Evolutionary conservation across 53 echinoderm and acorn worm species (phyloP), one percentile per base, ranked within the genome.

Genomic region (Actinopyga echinites): DNA sequence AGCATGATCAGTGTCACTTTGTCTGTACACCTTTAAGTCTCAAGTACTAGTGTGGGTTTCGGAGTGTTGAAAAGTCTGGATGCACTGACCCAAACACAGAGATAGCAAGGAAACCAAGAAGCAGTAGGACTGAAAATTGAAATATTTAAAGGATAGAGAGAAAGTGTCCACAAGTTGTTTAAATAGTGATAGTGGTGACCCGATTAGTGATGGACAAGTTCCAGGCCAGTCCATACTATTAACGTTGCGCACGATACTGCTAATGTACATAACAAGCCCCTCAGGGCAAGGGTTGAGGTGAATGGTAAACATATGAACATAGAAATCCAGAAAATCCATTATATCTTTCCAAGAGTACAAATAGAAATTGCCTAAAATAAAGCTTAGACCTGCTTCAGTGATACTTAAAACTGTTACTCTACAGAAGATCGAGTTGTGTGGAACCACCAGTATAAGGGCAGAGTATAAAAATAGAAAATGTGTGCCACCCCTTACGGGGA

Each of bases 371-470:
- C 24, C 42, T 36, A 11, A 26, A n/a, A n/a, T 22, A 6, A 40
- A n/a, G 6, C n/a, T 73, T 19, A 73, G 49, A 73, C 6, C 42
- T 20, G 45, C 20, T 36, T 7, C 42, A 40, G 74, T 73, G 34
- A 10, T 71, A 1, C 66, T 90, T 7, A 86, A 82, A 7, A 83
- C 86, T 15, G 83, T 75, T 57, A 91, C 71, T 22, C 79, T 80
- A 30, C 57, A 83, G 26, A 34, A 32, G 21, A 42, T 91, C 11
- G 36, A 65, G 29, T 28, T 91, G 9, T 24, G 79, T 38, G 87
- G 91, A 5, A 79, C 40, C 4, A 42, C 35, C 2, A 44, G 25
- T 33, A 20, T 71, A 36, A 71, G 34, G 20, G 71, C 34, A 10
- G 71, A 71, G 5, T 71, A 71, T 43, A 71, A 71, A 3, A 9